phyloP scores from a whole-genome alignment of 2,113 vertebrate genomes.

The Dasyprocta punctata region DNA sequence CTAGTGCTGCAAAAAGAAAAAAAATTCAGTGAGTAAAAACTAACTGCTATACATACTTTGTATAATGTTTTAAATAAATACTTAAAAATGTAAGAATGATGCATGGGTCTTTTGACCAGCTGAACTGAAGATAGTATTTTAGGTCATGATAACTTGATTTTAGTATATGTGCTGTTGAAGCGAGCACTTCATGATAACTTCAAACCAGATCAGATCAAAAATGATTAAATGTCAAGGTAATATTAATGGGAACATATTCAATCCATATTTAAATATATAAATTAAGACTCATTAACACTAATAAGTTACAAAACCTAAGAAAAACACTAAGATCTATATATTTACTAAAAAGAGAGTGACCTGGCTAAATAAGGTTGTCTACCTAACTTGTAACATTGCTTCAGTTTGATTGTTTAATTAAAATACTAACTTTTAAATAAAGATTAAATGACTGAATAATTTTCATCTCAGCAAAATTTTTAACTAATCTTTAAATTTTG shows the following conservation, averaged over 20 bases:
- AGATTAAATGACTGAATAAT: neutral
- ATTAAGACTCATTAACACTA: neutral
- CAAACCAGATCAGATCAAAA: neutral
- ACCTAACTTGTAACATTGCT: neutral
- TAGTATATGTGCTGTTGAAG: too few relatives aligned
- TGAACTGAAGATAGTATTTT: neutral
- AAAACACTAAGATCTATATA: neutral
- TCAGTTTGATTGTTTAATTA: neutral
- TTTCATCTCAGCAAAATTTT: neutral
- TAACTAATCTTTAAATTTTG: neutral
- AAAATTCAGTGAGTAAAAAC: neutral
- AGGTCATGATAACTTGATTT: neutral
- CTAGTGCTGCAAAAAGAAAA: too few relatives aligned
- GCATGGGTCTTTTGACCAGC: neutral
- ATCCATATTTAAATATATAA: neutral
- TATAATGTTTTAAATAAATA: neutral
- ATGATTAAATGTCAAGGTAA: neutral
- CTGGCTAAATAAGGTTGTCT: neutral
- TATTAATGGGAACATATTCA: neutral
- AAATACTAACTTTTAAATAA: constrained; percentile 5
- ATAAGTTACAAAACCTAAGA: neutral
- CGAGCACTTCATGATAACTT: neutral
- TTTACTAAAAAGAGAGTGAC: neutral
- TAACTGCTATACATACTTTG: neutral
- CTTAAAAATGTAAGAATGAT: neutral